Evolutionary conservation across 2,888 invertebrate genomes (phyloP), one percentile per base, ranked within the genome.

Genomic region (Unio delphinus): DNA sequence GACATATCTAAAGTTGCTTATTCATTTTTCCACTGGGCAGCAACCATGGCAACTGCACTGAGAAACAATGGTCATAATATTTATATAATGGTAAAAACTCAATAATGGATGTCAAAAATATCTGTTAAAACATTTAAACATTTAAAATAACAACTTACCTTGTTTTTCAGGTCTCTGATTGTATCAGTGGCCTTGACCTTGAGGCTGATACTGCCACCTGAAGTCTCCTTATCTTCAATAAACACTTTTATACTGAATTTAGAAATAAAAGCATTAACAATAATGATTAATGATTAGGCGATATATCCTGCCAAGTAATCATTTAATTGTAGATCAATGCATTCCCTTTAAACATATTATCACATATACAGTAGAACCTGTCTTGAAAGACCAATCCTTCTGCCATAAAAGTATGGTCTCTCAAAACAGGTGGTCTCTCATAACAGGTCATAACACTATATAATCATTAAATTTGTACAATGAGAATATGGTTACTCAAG

Each of bases 181-280:
- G 85, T 84, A 60, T 84, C 83, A 23, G 78, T 62, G 2, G 79
- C 65, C 67, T 73, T 75, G 15, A 86, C 85, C 58, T 73, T 82
- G 34, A 86, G 65, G 28, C 61, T 78, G 17, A 86, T 76, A 64
- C 70, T 70, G 2, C 77, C 78, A 8, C 82, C 83, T 11, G 81
- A 76, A 7, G 82, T 73, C 23, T 83, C 80, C 59, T 81, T 79
- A 68, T 85, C 85, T 72, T 86, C 86, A 11, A 86, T 74, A 69
- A 76, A 80, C n/a, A 86, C 80, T 61, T 83, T 85, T 4, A 86
- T 76, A 65, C 86, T 86, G 75, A 26, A 79, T 78, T 64, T 8
- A 56, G 45, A 30, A n/a, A 60, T 18, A 18, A 23, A 26, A 3
- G 26, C 59, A 59, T 23, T 59, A 15, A 3, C 2, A 59, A 59